A percentile compares a stretch with the other conserved stretches of the same genome.
Evolutionary conservation across 2,888 invertebrate genomes (phyloP).

Genomic region (Campopleginae sp.): DNA sequence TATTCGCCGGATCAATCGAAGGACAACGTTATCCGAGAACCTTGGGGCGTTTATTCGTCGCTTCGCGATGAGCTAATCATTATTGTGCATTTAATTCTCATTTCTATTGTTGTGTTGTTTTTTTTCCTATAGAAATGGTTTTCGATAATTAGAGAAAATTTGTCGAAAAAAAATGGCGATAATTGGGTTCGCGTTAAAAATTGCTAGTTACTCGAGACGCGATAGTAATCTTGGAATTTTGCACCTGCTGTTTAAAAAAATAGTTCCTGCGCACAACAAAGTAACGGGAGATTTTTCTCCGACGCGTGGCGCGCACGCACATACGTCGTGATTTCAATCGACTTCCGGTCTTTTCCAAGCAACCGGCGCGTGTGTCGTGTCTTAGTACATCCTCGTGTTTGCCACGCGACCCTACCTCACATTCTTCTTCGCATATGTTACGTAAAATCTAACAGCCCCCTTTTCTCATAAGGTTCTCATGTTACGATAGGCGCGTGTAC

Average conservation of each 20-base stretch:
- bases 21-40: too few relatives aligned
- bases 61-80: too few relatives aligned
- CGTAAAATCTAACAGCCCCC: slow-evolving; percentile 72
- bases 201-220: background rate
- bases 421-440: slow-evolving; percentile 76
- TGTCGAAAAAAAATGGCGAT: background rate
- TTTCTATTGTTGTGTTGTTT: background rate
- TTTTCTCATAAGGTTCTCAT: slow-evolving; percentile 75
- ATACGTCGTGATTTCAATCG: slow-evolving; percentile 65
- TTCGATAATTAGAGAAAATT: background rate
- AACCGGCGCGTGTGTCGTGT: slow-evolving; percentile 41
- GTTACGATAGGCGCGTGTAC: slow-evolving; percentile 76
- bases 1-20: background rate
- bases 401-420: slow-evolving; percentile 73
- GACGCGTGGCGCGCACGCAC: slow-evolving; percentile 58
- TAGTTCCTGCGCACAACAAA: slow-evolving; percentile 22
- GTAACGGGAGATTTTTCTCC: slow-evolving; percentile 37
- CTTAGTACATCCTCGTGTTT: slow-evolving; percentile 49
- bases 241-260: slow-evolving; percentile 58
- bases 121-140: background rate
- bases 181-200: background rate
- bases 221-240: slow-evolving; percentile 25
- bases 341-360: slow-evolving; percentile 73
- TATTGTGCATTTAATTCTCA: background rate
- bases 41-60: too few relatives aligned